Conservation (phyloP, 2,888 invertebrate species). For the Opisthograptis luteolata region DNA sequence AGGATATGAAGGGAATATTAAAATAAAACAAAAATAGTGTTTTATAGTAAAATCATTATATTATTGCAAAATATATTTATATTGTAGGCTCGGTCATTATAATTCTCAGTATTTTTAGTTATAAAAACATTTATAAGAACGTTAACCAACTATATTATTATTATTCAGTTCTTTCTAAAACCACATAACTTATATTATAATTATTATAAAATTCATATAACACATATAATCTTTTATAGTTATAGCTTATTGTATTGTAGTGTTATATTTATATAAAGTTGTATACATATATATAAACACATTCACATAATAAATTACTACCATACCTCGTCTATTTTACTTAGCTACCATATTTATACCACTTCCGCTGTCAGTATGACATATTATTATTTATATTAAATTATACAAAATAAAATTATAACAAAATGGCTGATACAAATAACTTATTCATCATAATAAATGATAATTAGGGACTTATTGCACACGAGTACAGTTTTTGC, state of each 20-base stretch:
- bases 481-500: conserved; percentile 31
- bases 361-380: conserved; percentile 2
- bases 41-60: conserved; percentile 30
- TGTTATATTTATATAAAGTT: conserved; percentile 2
- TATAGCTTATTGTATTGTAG: not conserved
- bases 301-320: conserved; percentile 53
- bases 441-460: not conserved
- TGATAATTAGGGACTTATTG: not conserved
- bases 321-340: conserved; percentile 43
- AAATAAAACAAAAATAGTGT: conserved; percentile 4
- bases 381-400: conserved; percentile 1
- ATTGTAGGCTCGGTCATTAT: conserved; percentile 44
- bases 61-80: conserved; percentile 39
- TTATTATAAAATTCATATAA: not conserved
- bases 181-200: conserved; percentile 5
- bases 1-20: not conserved
- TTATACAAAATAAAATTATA: conserved; percentile 10
- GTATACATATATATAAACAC: conserved; percentile 3
- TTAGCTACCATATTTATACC: conserved; percentile 17
- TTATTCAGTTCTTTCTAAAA: conserved; percentile 63
- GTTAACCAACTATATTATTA: conserved; percentile 36
- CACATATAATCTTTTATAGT: not conserved
- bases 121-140: conserved; percentile 36
- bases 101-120: conserved; percentile 21
- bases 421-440: conserved; percentile 17